Conservation (phyloP, 2,113 vertebrate species). For the Brachypteracias leptosomus region DNA sequence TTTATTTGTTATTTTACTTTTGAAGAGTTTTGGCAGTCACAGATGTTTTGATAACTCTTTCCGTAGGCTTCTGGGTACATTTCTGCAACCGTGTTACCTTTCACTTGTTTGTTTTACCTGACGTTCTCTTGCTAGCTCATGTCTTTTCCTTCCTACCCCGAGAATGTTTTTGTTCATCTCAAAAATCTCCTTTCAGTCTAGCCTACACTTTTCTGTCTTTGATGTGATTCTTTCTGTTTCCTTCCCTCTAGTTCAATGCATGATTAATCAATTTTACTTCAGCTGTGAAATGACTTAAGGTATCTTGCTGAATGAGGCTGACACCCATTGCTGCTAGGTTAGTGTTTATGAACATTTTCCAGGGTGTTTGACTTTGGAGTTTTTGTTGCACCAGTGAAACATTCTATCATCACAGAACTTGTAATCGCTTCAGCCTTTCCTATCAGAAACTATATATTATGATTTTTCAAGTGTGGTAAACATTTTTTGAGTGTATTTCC, state of each 20-base stretch:
- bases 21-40: not conserved
- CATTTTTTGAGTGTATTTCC: not conserved
- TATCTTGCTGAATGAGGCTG: not conserved
- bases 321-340: not conserved
- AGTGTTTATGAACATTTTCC: not conserved
- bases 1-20: not conserved
- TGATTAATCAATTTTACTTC: not conserved
- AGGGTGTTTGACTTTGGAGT: slow-evolving; percentile 2
- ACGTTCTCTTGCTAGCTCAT: not conserved
- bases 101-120: not conserved
- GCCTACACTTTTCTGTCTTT: not conserved
- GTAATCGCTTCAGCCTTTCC: not conserved
- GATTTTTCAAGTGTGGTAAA: not conserved
- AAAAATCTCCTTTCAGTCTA: not conserved
- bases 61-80: not conserved
- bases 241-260: not conserved
- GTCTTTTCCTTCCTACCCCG: not conserved
- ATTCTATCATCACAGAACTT: not conserved
- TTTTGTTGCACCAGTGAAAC: not conserved
- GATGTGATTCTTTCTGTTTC: not conserved
- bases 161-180: not conserved
- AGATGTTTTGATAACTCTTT: not conserved
- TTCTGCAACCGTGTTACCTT: not conserved
- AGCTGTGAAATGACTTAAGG: not conserved
- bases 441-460: not conserved